Evolutionary conservation across 2,888 invertebrate species (phyloP), one percentile per base, ranked within the genome.

Genomic region (Synergus gifuensis): DNA sequence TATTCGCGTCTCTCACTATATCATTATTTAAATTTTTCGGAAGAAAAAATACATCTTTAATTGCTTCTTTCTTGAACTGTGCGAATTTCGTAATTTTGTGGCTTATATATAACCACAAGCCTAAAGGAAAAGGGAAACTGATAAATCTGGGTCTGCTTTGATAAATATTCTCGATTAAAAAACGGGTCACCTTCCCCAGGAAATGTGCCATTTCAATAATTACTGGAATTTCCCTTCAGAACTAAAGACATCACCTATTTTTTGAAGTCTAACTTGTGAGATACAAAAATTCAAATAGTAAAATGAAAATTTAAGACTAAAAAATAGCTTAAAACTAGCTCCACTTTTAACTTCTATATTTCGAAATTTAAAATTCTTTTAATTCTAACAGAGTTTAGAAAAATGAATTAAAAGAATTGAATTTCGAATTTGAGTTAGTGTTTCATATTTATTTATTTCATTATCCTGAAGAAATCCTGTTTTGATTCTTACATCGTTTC

Each of bases 111-210:
- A 49, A 46, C 58, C 28, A 66, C 77, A 64, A 77, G 73, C 82
- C 28, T 78, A 76, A 85, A 89, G 90, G 90, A 90, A 90, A 69
- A 49, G 84, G 87, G 84, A 81, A 82, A 81, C 82, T 81, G 89
- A 89, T 89, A 87, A 85, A 83, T 78, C 76, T 83, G 78, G 82
- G 79, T 85, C 82, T 79, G 22, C 54, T 62, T 83, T 85, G 89
- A 90, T 89, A 89, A 88, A 80, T 79, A 76, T 79, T 79, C 82
- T 79, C 81, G 76, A 84, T 81, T 85, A 85, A 84, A 84, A 84
- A 85, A 78, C 49, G 49, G 82, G 83, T 81, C 81, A 76, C n/a
- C 80, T 58, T 54, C 63, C 22, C 18, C 63, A 12, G 77, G 46
- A 60, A 77, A 44, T 60, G 9, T 16, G 9, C 1, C 14, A 46